phyloP scores from a whole-genome alignment of 2,888 invertebrate species.

The Hesperia comma region DNA sequence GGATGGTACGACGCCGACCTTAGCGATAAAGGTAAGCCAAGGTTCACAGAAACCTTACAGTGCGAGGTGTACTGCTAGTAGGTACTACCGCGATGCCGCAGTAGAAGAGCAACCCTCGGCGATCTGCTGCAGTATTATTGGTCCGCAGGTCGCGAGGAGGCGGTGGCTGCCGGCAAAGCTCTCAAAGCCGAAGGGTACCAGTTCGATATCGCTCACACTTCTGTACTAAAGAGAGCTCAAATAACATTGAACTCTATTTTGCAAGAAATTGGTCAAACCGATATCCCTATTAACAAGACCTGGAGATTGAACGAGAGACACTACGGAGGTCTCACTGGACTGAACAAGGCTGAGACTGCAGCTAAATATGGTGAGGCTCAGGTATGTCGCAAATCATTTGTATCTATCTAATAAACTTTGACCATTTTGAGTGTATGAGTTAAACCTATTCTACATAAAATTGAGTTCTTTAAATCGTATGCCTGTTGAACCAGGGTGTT shows the following conservation, averaged over 20 bases:
- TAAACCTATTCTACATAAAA: too few relatives aligned
- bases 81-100: too few relatives aligned
- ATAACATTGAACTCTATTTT: conserved; percentile 88
- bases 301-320: conserved; percentile 95
- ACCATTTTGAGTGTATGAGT: too few relatives aligned
- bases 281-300: conserved; percentile 87
- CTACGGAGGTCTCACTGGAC: conserved; percentile 93
- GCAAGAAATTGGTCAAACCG: conserved; percentile 86
- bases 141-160: conserved; percentile 86
- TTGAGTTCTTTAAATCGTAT: too few relatives aligned
- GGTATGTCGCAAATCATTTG: conserved; percentile 63
- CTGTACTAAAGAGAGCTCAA: conserved; percentile 90
- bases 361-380: conserved; percentile 93
- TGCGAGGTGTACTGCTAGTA: background rate
- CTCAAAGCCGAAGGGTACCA: conserved; percentile 87
- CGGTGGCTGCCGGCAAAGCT: conserved; percentile 88
- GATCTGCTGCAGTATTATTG: conserved; percentile 6
- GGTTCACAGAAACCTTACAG: conserved; percentile 12
- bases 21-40: conserved; percentile 85
- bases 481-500: too few relatives aligned
- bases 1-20: conserved; percentile 90
- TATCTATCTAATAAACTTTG: too few relatives aligned
- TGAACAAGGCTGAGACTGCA: conserved; percentile 93
- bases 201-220: conserved; percentile 93
- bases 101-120: too few relatives aligned